Evolutionary conservation across 2,888 invertebrate species (phyloP).

Genomic region (Siphonodentalium dalli): DNA sequence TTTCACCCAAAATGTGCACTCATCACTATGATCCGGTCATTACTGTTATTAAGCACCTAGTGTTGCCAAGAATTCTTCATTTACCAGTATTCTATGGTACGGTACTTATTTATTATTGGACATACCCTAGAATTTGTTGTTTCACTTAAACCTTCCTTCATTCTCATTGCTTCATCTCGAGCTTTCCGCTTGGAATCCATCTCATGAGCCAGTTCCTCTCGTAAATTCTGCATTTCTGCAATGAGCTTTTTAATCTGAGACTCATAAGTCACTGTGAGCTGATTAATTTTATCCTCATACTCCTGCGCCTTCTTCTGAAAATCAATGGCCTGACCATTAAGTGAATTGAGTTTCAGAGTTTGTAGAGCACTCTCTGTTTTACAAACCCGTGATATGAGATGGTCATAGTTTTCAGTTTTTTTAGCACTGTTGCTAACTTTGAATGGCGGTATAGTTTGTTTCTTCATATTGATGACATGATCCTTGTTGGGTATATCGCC

Average conservation of each 20-base stretch:
- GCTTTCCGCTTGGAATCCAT: conserved; percentile 35
- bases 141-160: conserved; percentile 46
- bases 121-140: conserved; percentile 44
- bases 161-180: conserved; percentile 41
- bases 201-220: conserved; percentile 43
- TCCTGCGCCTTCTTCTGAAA: conserved; percentile 39
- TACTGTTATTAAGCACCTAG: no score
- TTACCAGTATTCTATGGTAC: no score
- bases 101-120: not conserved
- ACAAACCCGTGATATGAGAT: conserved; percentile 48
- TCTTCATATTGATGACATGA: conserved; percentile 4
- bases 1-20: no score
- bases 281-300: conserved; percentile 41
- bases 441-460: conserved; percentile 30
- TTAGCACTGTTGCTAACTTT: conserved; percentile 29
- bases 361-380: conserved; percentile 55
- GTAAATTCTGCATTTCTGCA: conserved; percentile 38
- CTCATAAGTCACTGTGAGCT: conserved; percentile 44
- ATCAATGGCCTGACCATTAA: conserved; percentile 46
- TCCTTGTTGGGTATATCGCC: conserved; percentile 21
- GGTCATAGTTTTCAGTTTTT: conserved; percentile 41
- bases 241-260: conserved; percentile 45
- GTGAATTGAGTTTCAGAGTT: conserved; percentile 49
- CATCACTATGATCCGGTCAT: no score
- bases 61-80: no score